These are phyloP conservation scores for Drosophila subobscura DNA, from an alignment of 1,140 invertebrate genomes.

Conservation along the genomic window DNA sequence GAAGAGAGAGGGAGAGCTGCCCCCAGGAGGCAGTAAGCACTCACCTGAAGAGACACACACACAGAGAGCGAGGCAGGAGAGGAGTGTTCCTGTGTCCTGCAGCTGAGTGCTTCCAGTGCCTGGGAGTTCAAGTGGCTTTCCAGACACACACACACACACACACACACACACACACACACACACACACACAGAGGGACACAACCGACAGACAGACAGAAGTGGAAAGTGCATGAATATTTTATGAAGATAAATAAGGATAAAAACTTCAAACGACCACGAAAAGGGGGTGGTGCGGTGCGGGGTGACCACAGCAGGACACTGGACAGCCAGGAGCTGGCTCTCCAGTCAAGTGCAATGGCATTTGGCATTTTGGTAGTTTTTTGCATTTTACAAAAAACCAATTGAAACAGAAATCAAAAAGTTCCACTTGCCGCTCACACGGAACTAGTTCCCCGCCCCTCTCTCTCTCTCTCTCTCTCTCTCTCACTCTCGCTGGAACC, in stretches of 20 bases:
- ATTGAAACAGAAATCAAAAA: slow-evolving; percentile 36
- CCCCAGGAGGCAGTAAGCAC: slow-evolving; percentile 9
- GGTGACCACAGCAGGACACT: slow-evolving; percentile 24
- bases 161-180: slow-evolving; percentile 1
- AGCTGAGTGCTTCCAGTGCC: slow-evolving; percentile 40
- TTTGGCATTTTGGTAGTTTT: slow-evolving; percentile 27
- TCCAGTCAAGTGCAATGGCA: slow-evolving; percentile 68
- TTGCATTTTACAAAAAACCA: slow-evolving; percentile 30
- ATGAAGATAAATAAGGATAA: slow-evolving; percentile 82
- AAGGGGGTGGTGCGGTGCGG: slow-evolving; percentile 47
- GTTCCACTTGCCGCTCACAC: slow-evolving; percentile 7
- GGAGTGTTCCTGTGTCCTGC: slow-evolving; percentile 16
- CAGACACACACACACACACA: slow-evolving; percentile 25
- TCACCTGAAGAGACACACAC: slow-evolving; percentile 10
- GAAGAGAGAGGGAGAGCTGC: slow-evolving; percentile 3
- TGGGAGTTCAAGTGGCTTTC: slow-evolving; percentile 66
- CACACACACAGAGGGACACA: not conserved
- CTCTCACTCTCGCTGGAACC: not conserved
- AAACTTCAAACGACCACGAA: slow-evolving; percentile 77
- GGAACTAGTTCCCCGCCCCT: too few species aligned
- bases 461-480: too few species aligned
- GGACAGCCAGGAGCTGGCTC: slow-evolving; percentile 17
- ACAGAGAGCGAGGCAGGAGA: slow-evolving; percentile 15
- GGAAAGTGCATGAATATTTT: slow-evolving; percentile 80
- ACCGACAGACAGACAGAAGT: slow-evolving; percentile 25